Conservation (phyloP, 2,797 vertebrate species). For the Mergus octosetaceus region DNA sequence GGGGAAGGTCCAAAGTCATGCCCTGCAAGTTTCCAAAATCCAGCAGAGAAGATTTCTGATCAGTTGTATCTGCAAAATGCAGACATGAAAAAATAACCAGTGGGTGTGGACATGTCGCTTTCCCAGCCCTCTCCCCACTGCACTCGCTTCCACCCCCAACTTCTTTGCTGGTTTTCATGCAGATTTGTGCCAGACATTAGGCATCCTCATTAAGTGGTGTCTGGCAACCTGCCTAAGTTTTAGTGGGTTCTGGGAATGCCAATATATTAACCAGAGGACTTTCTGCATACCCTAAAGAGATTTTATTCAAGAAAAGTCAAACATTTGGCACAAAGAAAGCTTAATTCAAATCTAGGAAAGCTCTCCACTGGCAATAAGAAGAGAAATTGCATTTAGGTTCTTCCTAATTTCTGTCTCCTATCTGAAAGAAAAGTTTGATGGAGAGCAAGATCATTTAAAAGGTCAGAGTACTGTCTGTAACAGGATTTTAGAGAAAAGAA, state of each 20-base stretch:
- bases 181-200: conserved; percentile 77
- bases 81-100: conserved; percentile 74
- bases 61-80: conserved; percentile 56
- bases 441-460: conserved; percentile 60
- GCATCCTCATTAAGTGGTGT: conserved; percentile 80
- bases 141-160: conserved; percentile 45
- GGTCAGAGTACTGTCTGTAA: conserved; percentile 36
- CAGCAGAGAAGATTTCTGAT: not conserved
- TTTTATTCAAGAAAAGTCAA: conserved; percentile 81
- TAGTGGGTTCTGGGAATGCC: conserved; percentile 82
- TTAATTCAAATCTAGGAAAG: conserved; percentile 70
- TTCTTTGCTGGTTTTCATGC: conserved; percentile 64
- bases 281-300: conserved; percentile 71
- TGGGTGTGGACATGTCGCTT: conserved; percentile 48
- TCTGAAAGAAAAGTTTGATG: conserved; percentile 54
- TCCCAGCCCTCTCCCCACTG: not conserved
- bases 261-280: conserved; percentile 82
- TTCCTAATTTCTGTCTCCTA: conserved; percentile 66
- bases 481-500: conserved; percentile 54
- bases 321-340: conserved; percentile 70
- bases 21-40: not conserved
- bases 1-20: not conserved
- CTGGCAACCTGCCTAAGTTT: conserved; percentile 78
- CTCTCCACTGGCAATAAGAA: conserved; percentile 63
- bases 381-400: conserved; percentile 68